phyloP scores from a whole-genome alignment of 1,140 invertebrate species.

The Artemia franciscana region DNA sequence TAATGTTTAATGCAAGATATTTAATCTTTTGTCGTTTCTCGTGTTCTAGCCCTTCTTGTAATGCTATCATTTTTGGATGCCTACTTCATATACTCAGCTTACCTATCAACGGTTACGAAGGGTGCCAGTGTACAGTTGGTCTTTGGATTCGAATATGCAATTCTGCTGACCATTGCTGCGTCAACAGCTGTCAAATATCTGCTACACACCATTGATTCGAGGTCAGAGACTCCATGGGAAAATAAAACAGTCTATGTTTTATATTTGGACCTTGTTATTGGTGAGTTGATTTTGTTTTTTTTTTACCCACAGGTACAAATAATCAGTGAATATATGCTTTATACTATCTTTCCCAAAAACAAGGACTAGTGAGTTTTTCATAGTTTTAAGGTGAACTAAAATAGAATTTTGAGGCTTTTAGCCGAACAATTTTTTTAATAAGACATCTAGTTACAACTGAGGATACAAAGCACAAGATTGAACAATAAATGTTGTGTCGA shows the following conservation, averaged over 20 bases:
- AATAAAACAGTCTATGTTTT: slow-evolving; percentile 93
- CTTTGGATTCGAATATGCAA: slow-evolving; percentile 98
- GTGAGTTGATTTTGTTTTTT: too few relatives aligned
- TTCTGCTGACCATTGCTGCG: slow-evolving; percentile 74
- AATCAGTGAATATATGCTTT: too few relatives aligned
- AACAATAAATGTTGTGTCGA: too few relatives aligned
- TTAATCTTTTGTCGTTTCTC: slow-evolving; percentile 6
- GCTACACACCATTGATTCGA: slow-evolving; percentile 75
- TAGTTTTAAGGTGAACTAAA: too few relatives aligned
- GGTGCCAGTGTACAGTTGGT: slow-evolving; percentile 94
- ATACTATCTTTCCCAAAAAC: too few relatives aligned
- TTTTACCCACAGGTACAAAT: too few relatives aligned
- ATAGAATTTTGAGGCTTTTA: too few relatives aligned
- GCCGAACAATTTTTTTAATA: too few relatives aligned
- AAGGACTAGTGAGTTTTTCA: too few relatives aligned
- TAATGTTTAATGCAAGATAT: too few relatives aligned
- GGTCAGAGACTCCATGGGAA: slow-evolving; percentile 94
- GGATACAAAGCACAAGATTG: too few relatives aligned
- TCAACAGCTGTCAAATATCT: slow-evolving; percentile 90
- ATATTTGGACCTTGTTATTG: slow-evolving; percentile 88
- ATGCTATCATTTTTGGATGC: slow-evolving; percentile 61
- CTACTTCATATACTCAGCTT: slow-evolving; percentile 79
- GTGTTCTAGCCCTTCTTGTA: slow-evolving; percentile 35
- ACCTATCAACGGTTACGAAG: slow-evolving; percentile 73
- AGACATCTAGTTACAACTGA: too few relatives aligned